Base-by-base conservation (phyloP, 2,888 invertebrate species). In the Drosophila tanythrix region DNA sequence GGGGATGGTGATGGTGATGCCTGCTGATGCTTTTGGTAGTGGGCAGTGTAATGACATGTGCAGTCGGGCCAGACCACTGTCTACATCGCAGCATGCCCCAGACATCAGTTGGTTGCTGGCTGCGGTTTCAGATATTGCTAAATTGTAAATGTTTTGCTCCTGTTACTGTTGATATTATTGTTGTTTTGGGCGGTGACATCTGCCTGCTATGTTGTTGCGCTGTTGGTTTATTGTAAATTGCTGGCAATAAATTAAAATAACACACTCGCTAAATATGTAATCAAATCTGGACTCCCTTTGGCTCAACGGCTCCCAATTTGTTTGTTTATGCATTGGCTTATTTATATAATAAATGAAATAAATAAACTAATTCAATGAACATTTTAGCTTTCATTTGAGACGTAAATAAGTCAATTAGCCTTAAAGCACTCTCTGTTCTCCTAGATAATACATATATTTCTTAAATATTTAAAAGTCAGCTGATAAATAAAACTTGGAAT, bases 41-140 rank as follows among this genome's bases (percentile, higher is more conserved):
- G 82, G 79, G 52, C 74, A 82, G 74, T 80, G 74, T 79, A 79
- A 79, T 79, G 82, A 79, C 82, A 79, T 79, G 66, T 78, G 67
- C 79, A 79, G 70, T 55, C 52, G 38, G 61, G 36, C 58, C 61
- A 61, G 58, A 67, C 77, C 70, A 43, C 70, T 50, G 56, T 56
- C 66, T 60, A 57, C 74, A 50, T 69, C 40, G 43, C 53, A 40
- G 43, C 75, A 48, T 52, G 48, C 36, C 73, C 56, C 76, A 52
- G 48, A 70, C 70, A 63, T 72, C 59, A 74, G 40, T 74, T 53
- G 68, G 71, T 76, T 81, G 70, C 70, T 82, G 83, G 77, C 79
- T 90, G 91, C 82, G 92, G 91, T 91, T 88, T 82, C 84, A 89
- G 85, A 90, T 86, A 84, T 88, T 83, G 87, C 83, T 87, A 91